A percentile compares a stretch with the other conserved stretches of the same genome.
These are phyloP conservation scores for Callinectes sapidus DNA, from an alignment of 2,888 invertebrate species.

Conservation along the genomic window DNA sequence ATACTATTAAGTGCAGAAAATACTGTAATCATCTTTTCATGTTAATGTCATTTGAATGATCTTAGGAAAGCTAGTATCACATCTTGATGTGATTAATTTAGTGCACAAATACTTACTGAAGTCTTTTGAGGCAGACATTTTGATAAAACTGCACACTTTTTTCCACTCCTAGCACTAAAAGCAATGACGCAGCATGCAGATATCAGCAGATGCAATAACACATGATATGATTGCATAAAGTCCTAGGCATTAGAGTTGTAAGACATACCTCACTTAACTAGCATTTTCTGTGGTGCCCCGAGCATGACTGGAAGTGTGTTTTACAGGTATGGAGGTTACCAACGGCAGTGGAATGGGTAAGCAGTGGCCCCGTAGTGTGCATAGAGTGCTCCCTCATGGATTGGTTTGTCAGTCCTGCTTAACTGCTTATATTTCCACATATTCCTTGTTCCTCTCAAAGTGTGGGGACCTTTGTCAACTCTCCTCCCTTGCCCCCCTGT, in stretches of 20 bases:
- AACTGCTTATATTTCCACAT: constrained; percentile 45
- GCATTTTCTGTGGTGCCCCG: constrained; percentile 62
- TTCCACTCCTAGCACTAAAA: background rate
- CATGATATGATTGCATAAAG: constrained; percentile 5
- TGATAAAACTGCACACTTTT: constrained; percentile 41
- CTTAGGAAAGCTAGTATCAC: background rate
- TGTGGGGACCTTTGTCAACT: background rate
- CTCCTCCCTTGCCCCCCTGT: background rate
- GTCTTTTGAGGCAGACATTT: constrained; percentile 45
- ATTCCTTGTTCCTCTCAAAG: background rate
- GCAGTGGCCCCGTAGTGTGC: constrained; percentile 47
- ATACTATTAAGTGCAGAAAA: background rate
- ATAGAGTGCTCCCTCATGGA: constrained; percentile 57
- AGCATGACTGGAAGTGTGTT: constrained; percentile 73
- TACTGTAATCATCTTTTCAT: background rate
- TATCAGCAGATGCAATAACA: constrained; percentile 2
- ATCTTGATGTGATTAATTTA: background rate
- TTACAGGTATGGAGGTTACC: constrained; percentile 73
- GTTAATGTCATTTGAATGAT: background rate
- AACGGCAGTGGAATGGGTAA: constrained; percentile 73
- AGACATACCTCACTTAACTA: constrained; percentile 51
- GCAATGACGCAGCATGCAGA: constrained; percentile 38
- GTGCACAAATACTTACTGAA: constrained; percentile 42
- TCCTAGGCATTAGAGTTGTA: constrained; percentile 19
- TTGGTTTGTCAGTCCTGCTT: constrained; percentile 67